Base-by-base conservation (phyloP, 2,888 invertebrate species). In the Heliconius ethilla region DNA sequence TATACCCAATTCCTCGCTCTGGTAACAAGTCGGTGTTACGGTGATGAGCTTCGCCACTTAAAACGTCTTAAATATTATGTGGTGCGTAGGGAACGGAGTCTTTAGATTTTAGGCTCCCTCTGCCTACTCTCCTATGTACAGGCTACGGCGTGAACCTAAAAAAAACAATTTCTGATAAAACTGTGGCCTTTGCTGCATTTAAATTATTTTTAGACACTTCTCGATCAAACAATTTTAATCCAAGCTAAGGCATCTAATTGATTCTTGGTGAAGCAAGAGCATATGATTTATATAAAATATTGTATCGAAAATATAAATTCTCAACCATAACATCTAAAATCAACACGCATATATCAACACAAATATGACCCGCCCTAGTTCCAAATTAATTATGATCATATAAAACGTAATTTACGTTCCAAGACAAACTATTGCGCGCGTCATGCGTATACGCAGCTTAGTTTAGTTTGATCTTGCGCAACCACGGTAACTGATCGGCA, bases 381-480 rank as follows among this genome's bases (percentile, higher is more conserved):
- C 45, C 74, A 67, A 67, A 74, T 77, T 77, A 77, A 77, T 74
- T 77, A 27, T 29, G 74, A 77, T 77, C 77, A 65, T 75, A 75
- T 78, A 69, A 62, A 69, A 66, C 66, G 72, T 73, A 55, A 66
- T 55, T 73, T 55, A 73, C 45, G 70, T 55, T 75, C 75, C 70
- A 78, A 78, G 78, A 78, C 78, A 75, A 78, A 78, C 78, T 75
- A 37, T 62, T 74, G 37, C 63, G 62, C 69, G 62, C 78, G 63
- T 69, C 76, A 45, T 76, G 76, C 69, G 74, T 78, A 75, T 29
- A 67, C 33, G 77, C 72, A 73, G 70, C n/a, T 69, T 27, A 33
- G 29, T 55, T 73, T 22, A 51, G 45, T 40, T 55, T 13, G 15
- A 18, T 69, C 66, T 79, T 76, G 69, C 73, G 55, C 55, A 78